Percentiles rank a stretch among this genome's conserved stretches.
These are phyloP conservation scores for Aelia acuminata DNA, from an alignment of 2,888 invertebrate genomes.

Conservation along the genomic window DNA sequence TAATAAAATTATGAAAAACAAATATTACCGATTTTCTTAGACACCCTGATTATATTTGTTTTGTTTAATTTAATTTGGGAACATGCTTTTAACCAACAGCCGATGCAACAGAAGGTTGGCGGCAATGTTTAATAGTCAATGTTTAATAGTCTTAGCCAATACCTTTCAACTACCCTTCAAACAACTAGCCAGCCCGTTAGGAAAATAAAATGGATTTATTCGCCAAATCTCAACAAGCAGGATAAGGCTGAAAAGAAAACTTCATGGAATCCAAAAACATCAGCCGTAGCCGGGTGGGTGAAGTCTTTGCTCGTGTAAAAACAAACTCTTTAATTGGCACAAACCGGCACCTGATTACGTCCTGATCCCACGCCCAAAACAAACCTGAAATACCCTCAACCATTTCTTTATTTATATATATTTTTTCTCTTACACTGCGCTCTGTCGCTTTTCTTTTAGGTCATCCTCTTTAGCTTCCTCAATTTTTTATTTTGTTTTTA, in stretches of 20 bases:
- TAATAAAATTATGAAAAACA: too few species aligned
- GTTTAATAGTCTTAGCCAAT: too few species aligned
- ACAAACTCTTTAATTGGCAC: conserved; percentile 50
- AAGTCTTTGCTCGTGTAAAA: conserved; percentile 37
- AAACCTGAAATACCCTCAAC: conserved; percentile 49
- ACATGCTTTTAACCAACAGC: too few species aligned
- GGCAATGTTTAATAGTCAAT: too few species aligned
- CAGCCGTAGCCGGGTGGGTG: not conserved
- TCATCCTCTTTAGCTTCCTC: conserved; percentile 15
- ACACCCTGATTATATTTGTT: too few species aligned
- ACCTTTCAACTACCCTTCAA: too few species aligned
- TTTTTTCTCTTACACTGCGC: conserved; percentile 12
- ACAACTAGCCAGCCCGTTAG: too few species aligned
- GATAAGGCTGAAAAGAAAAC: not conserved
- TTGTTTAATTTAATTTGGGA: too few species aligned
- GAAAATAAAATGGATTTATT: not conserved
- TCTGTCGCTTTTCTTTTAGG: conserved; percentile 13
- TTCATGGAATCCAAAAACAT: conserved; percentile 17
- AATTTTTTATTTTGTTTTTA: conserved; percentile 20
- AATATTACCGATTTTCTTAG: too few species aligned
- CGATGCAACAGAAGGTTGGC: too few species aligned
- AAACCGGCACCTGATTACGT: conserved; percentile 49
- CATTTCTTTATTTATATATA: conserved; percentile 39
- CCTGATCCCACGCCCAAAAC: conserved; percentile 53
- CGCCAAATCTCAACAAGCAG: not conserved